A percentile compares a stretch with the other conserved stretches of the same genome.
These are phyloP conservation scores for Epinephelus moara DNA, from an alignment of 2,113 vertebrate species.

Conservation along the genomic window DNA sequence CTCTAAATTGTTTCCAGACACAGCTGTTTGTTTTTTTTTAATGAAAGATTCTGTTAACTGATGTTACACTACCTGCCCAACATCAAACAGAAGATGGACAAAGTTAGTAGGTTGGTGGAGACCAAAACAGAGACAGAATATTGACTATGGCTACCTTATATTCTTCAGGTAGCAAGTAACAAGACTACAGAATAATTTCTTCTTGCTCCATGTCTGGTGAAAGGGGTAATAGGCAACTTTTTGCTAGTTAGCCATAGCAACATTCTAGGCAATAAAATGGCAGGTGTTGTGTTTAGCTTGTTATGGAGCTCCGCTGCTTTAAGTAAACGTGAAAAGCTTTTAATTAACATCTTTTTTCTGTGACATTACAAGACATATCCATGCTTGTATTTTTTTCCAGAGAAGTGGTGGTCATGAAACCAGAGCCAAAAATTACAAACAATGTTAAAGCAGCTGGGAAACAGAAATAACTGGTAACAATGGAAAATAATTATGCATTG, in stretches of 20 bases:
- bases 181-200: no score
- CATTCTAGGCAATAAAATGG: not conserved
- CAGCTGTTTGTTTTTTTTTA: no score
- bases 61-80: no score
- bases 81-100: no score
- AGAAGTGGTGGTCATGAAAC: not conserved
- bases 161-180: no score
- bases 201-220: not conserved
- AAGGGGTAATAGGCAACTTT: not conserved
- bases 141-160: no score
- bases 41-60: no score
- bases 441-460: not conserved
- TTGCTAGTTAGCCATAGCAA: not conserved
- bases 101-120: no score
- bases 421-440: not conserved
- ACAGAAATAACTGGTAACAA: no score
- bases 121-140: no score
- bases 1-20: no score
- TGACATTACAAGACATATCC: not conserved
- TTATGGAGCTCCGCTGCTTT: not conserved
- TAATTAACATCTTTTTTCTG: not conserved
- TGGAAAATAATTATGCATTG: not conserved
- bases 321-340: not conserved
- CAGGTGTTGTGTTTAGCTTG: not conserved
- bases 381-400: not conserved